phyloP scores from a whole-genome alignment of 2,113 vertebrate species.

The Montifringilla adamsi region DNA sequence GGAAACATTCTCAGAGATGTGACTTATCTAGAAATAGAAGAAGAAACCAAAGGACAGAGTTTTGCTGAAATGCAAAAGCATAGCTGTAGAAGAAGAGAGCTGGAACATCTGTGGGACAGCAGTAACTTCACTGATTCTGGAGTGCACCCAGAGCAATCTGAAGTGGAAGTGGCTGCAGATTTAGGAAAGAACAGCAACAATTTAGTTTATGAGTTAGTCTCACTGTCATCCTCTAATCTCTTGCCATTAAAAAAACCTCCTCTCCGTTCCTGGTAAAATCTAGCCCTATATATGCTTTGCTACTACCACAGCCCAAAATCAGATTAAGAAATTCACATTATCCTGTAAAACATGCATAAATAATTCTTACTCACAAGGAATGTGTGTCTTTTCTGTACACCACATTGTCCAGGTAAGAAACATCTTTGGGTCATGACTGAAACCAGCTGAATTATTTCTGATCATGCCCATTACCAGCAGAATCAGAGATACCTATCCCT shows the following conservation, averaged over 20 bases:
- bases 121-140: background rate
- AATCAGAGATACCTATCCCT: background rate
- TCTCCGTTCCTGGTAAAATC: background rate
- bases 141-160: background rate
- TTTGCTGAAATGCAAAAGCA: background rate
- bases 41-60: background rate
- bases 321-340: background rate
- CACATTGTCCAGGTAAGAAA: background rate
- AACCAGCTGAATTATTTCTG: background rate
- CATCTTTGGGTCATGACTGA: rapidly evolving
- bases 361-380: background rate
- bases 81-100: background rate
- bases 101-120: background rate
- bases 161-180: background rate
- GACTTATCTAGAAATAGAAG: background rate
- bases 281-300: rapidly evolving
- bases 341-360: background rate
- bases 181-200: background rate
- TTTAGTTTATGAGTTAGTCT: background rate
- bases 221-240: background rate
- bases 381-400: background rate
- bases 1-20: background rate
- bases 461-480: background rate
- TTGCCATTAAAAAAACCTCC: background rate
- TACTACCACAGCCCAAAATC: background rate